Evolutionary conservation across 2,888 invertebrate species (phyloP), one percentile per base, ranked within the genome.

Genomic region (Drosophila merina): DNA sequence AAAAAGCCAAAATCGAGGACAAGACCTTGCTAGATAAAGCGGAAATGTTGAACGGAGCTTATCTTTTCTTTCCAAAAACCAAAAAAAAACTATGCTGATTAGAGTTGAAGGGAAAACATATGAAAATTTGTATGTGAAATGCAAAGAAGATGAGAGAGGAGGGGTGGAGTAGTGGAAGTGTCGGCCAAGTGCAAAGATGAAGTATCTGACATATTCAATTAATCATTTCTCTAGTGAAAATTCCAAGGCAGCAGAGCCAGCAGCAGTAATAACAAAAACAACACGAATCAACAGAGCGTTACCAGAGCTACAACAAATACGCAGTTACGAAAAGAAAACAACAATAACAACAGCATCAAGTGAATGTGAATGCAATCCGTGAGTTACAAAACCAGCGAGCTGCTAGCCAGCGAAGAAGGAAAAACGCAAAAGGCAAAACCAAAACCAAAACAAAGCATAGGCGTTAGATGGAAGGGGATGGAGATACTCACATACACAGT

Each of bases 401-500:
- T 12, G 28, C 8, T 4, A 8, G 75, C 71, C 28, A 55, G 20
- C 54, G 30, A 36, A 26, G 30, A 36, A 26, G 25, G 36, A 59
- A 9, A 67, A 73, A 81, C 57, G 68, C 71, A 83, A 86, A 76
- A 70, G 63, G 56, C 74, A 75, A 75, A 74, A 82, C 76, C 83
- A 83, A 83, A 86, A 82, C 86, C 83, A 83, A 83, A 86, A 82
- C 86, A 86, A 84, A 80, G 69, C 69, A 70, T 62, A 54, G 62
- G 78, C 78, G 63, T 83, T 84, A 83, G 81, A 80, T 64, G 54
- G 68, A 76, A 72, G 49, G 74, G 76, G 78, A 64, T 60, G 83
- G 60, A 77, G 62, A 58, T 9, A 38, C 44, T 25, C 50, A 51
- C 28, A 62, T 56, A 58, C 58, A 72, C 57, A 58, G 50, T 55